Evolutionary conservation across 2,888 invertebrate species (phyloP), one percentile per base, ranked within the genome.

Genomic region (Epirrhoe alternata): DNA sequence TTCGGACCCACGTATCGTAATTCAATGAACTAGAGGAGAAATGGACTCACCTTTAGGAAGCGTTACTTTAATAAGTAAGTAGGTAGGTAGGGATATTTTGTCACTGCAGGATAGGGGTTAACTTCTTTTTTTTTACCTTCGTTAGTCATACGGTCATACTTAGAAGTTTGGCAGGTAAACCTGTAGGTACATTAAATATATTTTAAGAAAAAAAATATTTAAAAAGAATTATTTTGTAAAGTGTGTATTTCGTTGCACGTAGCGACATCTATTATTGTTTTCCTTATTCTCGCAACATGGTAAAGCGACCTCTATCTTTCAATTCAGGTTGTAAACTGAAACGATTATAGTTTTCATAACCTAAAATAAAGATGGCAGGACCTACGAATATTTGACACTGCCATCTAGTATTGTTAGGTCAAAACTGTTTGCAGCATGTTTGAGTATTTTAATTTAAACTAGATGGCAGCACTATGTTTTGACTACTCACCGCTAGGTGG

Each of bases 401-500:
- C 50, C 68, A 68, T 64, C 64, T 68, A 45, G 17, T 0, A 33
- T n/a, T 14, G 6, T n/a, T 8, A 7, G 4, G 5, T n/a, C 6
- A 10, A 4, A n/a, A 16, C 5, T 17, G 4, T 12, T 8, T 54
- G 45, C n/a, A 45, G 24, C 45, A n/a, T n/a, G 49, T n/a, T 33
- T 16, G 0, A 6, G 47, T 49, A 33, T 47, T 33, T 6, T 16
- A 16, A 33, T 33, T 16, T 8, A 0, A 12, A 59, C 16, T 12
- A 60, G 51, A 30, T 38, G 24, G 8, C 31, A n/a, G n/a, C 6
- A 2, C 6, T 6, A 16, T 47, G 5, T 16, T 56, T 42, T n/a
- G 30, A 33, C 73, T 73, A 75, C 64, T 74, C 66, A 60, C 49
- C 73, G 33, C 69, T 73, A 79, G 80, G 76, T 80, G 74, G 68